These are phyloP conservation scores for Amblyjoppa proteus DNA, from an alignment of 2,888 invertebrate genomes.

Conservation along the genomic window DNA sequence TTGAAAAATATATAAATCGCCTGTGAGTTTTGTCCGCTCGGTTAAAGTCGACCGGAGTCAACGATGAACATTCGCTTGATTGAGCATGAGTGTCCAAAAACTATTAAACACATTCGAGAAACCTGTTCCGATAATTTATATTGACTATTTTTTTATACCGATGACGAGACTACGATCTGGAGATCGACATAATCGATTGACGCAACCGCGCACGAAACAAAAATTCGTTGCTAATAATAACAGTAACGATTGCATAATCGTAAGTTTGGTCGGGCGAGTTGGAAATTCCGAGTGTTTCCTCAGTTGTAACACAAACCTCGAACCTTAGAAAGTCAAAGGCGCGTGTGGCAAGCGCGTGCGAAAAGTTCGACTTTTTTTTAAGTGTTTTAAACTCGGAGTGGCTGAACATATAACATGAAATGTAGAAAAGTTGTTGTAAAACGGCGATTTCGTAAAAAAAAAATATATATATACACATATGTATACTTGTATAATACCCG, in stretches of 20 bases:
- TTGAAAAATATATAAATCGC: not conserved
- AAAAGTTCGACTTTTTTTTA: constrained; percentile 30
- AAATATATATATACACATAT: not conserved
- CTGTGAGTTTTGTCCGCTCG: not conserved
- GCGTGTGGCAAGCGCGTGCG: constrained; percentile 12
- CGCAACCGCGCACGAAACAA: not conserved
- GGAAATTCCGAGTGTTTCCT: not conserved
- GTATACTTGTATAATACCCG: not conserved
- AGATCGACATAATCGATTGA: not conserved
- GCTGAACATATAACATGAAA: not conserved
- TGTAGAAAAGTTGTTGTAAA: not conserved
- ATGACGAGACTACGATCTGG: not conserved
- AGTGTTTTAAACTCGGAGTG: not conserved
- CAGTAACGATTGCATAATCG: not conserved
- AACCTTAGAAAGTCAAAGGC: constrained; percentile 36
- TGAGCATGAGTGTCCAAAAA: not conserved
- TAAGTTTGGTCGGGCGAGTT: not conserved
- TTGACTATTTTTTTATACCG: not conserved
- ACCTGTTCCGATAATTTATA: not conserved
- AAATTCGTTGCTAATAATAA: not conserved
- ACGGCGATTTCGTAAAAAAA: not conserved
- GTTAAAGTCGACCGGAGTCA: not conserved
- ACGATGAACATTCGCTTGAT: not conserved
- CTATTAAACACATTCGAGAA: not conserved
- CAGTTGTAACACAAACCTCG: not conserved